A percentile compares a stretch with the other conserved stretches of the same genome.
Evolutionary conservation across 1,140 invertebrate species (phyloP).

Genomic region (Phortica variegata): DNA sequence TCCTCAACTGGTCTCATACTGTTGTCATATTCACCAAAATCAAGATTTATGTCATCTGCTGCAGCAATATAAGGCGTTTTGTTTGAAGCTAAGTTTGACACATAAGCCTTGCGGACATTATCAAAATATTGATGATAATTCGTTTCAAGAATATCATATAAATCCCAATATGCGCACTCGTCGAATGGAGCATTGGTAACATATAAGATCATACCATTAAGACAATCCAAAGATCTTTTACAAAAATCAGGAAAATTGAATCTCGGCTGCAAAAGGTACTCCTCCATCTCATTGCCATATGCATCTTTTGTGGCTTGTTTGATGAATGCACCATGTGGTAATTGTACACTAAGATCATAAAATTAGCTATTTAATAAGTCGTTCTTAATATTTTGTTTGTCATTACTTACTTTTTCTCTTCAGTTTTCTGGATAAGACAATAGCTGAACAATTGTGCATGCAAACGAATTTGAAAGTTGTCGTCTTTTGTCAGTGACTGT

Average conservation of each 20-base stretch:
- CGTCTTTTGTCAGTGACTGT: constrained; percentile 74
- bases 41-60: too few species aligned
- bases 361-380: too few species aligned
- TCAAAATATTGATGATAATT: background rate
- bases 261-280: constrained; percentile 21
- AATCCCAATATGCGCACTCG: constrained; percentile 58
- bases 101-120: too few species aligned
- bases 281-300: constrained; percentile 21
- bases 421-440: constrained; percentile 29
- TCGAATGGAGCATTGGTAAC: constrained; percentile 46
- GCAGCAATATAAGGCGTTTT: too few species aligned
- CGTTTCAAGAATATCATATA: constrained; percentile 2
- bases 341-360: constrained; percentile 15
- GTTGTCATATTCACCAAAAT: too few species aligned
- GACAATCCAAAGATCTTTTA: background rate
- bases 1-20: too few species aligned
- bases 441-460: constrained; percentile 66
- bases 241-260: constrained; percentile 15
- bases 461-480: constrained; percentile 78
- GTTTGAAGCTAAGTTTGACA: too few species aligned
- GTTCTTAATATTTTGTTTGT: too few species aligned
- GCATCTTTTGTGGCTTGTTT: constrained; percentile 17
- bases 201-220: constrained; percentile 24
- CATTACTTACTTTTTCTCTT: constrained; percentile 14
- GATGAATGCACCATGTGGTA: constrained; percentile 8